Base-by-base conservation (phyloP, 2,888 invertebrate genomes). In the Drosophila algonquin region DNA sequence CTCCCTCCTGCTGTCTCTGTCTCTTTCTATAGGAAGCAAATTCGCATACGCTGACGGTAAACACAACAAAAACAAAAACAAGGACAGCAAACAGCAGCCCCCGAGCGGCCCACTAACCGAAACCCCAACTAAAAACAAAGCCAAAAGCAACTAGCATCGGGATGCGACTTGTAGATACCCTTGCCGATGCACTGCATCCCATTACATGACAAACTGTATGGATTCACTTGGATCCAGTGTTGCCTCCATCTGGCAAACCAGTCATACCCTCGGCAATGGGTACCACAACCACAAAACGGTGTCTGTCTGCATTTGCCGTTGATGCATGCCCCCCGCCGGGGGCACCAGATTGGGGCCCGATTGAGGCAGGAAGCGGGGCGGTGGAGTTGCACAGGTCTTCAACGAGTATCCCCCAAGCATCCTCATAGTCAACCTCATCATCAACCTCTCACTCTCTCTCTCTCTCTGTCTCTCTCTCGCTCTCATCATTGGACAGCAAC, bases 21-120 rank as follows among this genome's bases (percentile, higher is more conserved):
- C 62, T 30, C 59, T 30, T 27, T 67, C 64, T 60, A 65, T 85
- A 81, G 89, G 89, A 89, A 89, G 84, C 77, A 68, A 83, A 74
- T 80, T 85, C 68, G 74, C 65, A 69, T 63, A 27, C 1, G 27
- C 27, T 27, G 27, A 27, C 27, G 27, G 27, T 6, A 6, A 27
- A 6, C 7, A 47, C 16, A 59, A 62, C 30, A 54, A 21, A 21
- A 21, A 50, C 48, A 59, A 5, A 24, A 24, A 47, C 46, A 60
- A 30, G 30, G 8, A 58, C 46, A 32, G 40, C 16, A 8, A 45
- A 18, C 44, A n/a, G 30, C 55, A 54, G 47, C 51, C 79, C 85
- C 74, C 82, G 35, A 63, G 72, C 85, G 87, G 68, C 85, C 84
- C 89, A 83, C 87, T 83, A 89, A 83, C 84, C 87, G 89, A 78